These are phyloP conservation scores for Climacteris rufus DNA, from an alignment of 2,113 vertebrate genomes.

Conservation along the genomic window DNA sequence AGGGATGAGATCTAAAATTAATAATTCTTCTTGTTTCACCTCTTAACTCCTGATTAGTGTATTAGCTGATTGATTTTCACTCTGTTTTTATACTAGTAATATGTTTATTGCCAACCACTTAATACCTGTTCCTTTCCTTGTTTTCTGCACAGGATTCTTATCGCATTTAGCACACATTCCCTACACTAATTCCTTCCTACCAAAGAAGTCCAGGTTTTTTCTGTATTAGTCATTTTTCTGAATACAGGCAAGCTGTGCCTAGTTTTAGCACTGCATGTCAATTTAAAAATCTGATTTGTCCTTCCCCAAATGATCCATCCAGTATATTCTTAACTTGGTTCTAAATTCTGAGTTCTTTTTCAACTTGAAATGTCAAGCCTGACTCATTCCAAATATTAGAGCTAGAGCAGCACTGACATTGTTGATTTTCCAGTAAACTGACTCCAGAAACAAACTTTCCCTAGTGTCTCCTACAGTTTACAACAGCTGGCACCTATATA, in stretches of 20 bases:
- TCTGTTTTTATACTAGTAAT: background rate
- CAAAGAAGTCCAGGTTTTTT: background rate
- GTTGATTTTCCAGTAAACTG: background rate
- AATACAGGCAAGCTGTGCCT: constrained; percentile 21
- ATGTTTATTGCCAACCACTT: background rate
- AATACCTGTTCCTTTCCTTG: background rate
- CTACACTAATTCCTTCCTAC: background rate
- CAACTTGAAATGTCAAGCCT: constrained; percentile 17
- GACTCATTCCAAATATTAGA: constrained; percentile 27
- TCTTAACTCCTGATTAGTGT: background rate
- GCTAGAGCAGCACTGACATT: background rate
- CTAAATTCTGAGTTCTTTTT: background rate
- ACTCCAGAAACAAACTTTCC: background rate
- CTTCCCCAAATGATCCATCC: constrained; percentile 7
- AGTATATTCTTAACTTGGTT: constrained; percentile 12
- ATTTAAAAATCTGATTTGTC: constrained; percentile 1
- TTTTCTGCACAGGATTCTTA: background rate
- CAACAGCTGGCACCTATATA: background rate
- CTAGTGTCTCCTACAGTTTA: background rate
- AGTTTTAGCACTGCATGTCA: constrained; percentile 10
- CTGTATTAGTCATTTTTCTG: constrained; percentile 44
- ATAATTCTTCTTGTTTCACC: background rate
- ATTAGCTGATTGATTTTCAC: background rate
- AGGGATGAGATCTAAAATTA: background rate
- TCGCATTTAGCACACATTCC: background rate